Evolutionary conservation across 2,113 vertebrate genomes (phyloP).

Genomic region (Onychostoma macrolepis): DNA sequence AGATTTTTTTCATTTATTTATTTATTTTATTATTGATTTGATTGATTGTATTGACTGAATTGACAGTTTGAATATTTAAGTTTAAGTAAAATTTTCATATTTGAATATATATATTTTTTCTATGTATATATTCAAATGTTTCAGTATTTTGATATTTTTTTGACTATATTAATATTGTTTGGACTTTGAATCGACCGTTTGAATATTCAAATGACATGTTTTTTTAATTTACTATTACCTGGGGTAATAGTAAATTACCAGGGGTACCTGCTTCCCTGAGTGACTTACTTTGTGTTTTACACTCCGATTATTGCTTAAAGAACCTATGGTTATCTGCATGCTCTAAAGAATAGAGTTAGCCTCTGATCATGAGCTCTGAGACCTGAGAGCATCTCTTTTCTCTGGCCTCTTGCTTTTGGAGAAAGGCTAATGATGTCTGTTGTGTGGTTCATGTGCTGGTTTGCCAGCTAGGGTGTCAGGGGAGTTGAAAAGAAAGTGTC

Average conservation of each 20-base stretch:
- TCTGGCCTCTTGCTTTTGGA: slow-evolving; percentile 57
- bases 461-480: slow-evolving; percentile 75
- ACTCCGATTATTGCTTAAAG: neutral
- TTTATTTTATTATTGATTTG: too few relatives aligned
- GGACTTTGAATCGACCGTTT: neutral
- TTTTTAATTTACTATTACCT: too few relatives aligned
- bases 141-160: neutral
- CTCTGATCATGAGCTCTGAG: slow-evolving; percentile 5
- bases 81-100: too few relatives aligned
- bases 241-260: too few relatives aligned
- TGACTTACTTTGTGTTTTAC: neutral
- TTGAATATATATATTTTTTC: too few relatives aligned
- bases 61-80: too few relatives aligned
- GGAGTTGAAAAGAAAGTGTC: slow-evolving; percentile 82
- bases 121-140: neutral
- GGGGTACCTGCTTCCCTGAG: neutral
- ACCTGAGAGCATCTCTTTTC: slow-evolving; percentile 60
- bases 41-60: too few relatives aligned
- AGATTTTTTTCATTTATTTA: too few relatives aligned
- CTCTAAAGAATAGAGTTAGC: neutral
- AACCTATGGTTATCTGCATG: neutral
- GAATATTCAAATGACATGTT: too few relatives aligned
- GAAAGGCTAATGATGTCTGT: slow-evolving; percentile 64
- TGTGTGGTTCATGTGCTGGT: slow-evolving; percentile 63
- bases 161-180: neutral